These are phyloP conservation scores for Bos taurus DNA, from an alignment of 2,113 vertebrate species.

Conservation along the genomic window ARS-UCD2.0 NC_037338.1:23874001-23874500, in stretches of 20 bases:
- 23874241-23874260: not conserved
- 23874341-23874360: not conserved
- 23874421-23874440: fast-evolving
- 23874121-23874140: not conserved
- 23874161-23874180: not conserved
- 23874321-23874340: not conserved
- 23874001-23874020: not conserved
- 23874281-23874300: not conserved
- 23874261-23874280: not conserved
- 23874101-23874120: not conserved
- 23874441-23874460: not conserved
- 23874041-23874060: not conserved
- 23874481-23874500: not conserved
- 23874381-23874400: not conserved
- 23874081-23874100: not conserved
- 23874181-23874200: not conserved
- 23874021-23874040: not conserved
- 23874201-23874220: not conserved
- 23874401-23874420: not conserved
- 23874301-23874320: not conserved
- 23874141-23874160: not conserved
- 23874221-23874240: not conserved
- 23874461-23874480: not conserved
- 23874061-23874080: not conserved
- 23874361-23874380: not conserved